Base-by-base conservation (phyloP, 2,113 vertebrate genomes). In the Petrocephalus zakoni region DNA sequence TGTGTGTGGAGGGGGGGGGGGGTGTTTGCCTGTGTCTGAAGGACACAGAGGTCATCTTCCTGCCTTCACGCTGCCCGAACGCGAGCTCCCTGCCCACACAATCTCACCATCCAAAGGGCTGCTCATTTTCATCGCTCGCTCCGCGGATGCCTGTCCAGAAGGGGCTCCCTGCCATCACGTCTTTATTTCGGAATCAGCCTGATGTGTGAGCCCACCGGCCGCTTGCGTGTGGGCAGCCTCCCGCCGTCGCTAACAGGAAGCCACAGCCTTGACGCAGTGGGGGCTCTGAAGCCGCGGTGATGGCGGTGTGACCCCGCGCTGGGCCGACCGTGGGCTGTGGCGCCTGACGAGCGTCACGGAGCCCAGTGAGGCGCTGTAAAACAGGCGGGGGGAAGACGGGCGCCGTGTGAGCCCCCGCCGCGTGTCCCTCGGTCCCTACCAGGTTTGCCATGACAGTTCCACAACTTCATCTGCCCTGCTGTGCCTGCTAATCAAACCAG, bases 31-130 rank as follows among this genome's bases (percentile, higher is more conserved):
- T 34, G 6, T 89, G 13, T 61, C 53, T 64, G 55, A 82, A 10
- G 5, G 61, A 17, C 1, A 82, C 89, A 85, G 25, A 81, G 87
- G n/a, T 86, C 52, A 88, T 68, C 17, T 52, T 46, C n/a, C 55
- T 22, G 17, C 55, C 86, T 46, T 17, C 21, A 42, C 55, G 61
- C 75, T 55, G 68, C 52, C 64, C 64, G 81, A 88, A 90, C 87
- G 53, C 37, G 46, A 83, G 81, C 81, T n/a, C 46, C 46, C 37
- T 42, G 75, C 75, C 2, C 78, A 88, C 42, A 88, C 68, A 88
- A 37, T 53, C 81, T 47, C 37, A n/a, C 37, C 21, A 83, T 83
- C 46, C 21, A 83, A 83, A 47, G 46, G 9, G 46, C 46, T 22
- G 81, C 46, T 83, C 72, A 29, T 42, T 78, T 78, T 42, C 34